phyloP scores from a whole-genome alignment of 1,140 invertebrate genomes.

The Medauroidea extradentata region DNA sequence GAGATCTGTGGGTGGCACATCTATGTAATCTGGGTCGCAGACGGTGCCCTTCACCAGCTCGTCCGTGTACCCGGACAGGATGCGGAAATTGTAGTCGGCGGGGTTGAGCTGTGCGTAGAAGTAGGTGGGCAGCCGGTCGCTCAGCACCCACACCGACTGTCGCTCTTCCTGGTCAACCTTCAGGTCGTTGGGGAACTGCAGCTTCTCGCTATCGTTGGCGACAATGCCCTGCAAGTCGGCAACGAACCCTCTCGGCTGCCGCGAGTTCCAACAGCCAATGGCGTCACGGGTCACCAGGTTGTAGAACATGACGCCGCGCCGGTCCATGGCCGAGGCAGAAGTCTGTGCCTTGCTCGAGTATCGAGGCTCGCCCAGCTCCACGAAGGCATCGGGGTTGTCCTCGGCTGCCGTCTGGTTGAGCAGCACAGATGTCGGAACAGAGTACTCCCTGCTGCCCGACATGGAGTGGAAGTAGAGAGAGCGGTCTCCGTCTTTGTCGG shows the following conservation, averaged over 20 bases:
- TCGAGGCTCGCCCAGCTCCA: slow-evolving; percentile 21
- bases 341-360: slow-evolving; percentile 52
- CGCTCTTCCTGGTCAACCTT: slow-evolving; percentile 62
- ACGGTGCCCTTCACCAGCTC: slow-evolving; percentile 59
- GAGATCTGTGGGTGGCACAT: not conserved
- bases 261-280: slow-evolving; percentile 74
- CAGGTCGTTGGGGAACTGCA: slow-evolving; percentile 75
- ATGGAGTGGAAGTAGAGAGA: slow-evolving; percentile 72
- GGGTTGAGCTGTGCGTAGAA: slow-evolving; percentile 61
- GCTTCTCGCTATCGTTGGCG: slow-evolving; percentile 50
- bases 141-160: slow-evolving; percentile 69
- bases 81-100: slow-evolving; percentile 64
- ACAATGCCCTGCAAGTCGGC: slow-evolving; percentile 45
- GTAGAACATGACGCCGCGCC: slow-evolving; percentile 69
- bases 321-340: slow-evolving; percentile 64
- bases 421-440: slow-evolving; percentile 59
- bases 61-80: slow-evolving; percentile 56
- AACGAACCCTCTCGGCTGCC: slow-evolving; percentile 54
- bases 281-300: slow-evolving; percentile 68
- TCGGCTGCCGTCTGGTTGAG: slow-evolving; percentile 50
- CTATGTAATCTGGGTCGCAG: slow-evolving; percentile 54
- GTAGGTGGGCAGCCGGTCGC: slow-evolving; percentile 68
- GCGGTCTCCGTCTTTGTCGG: slow-evolving; percentile 47
- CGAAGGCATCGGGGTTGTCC: slow-evolving; percentile 52
- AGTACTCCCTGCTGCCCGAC: slow-evolving; percentile 71